Conservation (phyloP, 2,888 invertebrate species). For the Electrophaes corylata region DNA sequence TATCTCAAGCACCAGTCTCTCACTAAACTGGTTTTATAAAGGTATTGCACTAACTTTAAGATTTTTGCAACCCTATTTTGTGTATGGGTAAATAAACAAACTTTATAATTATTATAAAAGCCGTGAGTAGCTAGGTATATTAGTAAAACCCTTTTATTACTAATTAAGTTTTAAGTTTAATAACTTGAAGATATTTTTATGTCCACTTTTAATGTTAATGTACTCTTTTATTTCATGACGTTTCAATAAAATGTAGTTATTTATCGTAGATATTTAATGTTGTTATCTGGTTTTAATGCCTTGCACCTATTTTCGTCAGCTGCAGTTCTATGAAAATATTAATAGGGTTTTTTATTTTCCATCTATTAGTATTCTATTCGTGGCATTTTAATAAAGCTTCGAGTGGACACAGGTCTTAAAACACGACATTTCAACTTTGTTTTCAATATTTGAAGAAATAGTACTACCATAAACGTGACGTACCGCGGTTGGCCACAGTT, state of each 20-base stretch:
- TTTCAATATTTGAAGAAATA: too few relatives aligned
- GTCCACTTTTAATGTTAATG: not conserved
- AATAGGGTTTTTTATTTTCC: not conserved
- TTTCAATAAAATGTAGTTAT: constrained; percentile 21
- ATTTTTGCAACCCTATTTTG: too few relatives aligned
- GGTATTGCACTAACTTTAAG: too few relatives aligned
- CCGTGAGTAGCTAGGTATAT: not conserved
- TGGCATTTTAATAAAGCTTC: not conserved
- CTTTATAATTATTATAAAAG: not conserved
- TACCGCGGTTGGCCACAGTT: too few relatives aligned
- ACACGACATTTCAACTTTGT: too few relatives aligned
- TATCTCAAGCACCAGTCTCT: too few relatives aligned
- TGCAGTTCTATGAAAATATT: not conserved
- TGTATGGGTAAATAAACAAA: too few relatives aligned
- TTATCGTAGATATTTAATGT: constrained; percentile 10
- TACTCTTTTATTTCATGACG: constrained; percentile 1
- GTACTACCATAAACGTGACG: too few relatives aligned
- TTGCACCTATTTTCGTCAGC: not conserved
- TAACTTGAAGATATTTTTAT: not conserved
- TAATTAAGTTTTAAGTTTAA: not conserved
- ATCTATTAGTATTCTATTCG: not conserved
- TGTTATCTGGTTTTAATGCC: not conserved
- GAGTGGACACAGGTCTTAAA: not conserved
- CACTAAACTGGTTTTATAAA: too few relatives aligned
- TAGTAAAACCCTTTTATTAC: not conserved